phyloP scores from a whole-genome alignment of 2,888 invertebrate species.

The Diaperis boleti region DNA sequence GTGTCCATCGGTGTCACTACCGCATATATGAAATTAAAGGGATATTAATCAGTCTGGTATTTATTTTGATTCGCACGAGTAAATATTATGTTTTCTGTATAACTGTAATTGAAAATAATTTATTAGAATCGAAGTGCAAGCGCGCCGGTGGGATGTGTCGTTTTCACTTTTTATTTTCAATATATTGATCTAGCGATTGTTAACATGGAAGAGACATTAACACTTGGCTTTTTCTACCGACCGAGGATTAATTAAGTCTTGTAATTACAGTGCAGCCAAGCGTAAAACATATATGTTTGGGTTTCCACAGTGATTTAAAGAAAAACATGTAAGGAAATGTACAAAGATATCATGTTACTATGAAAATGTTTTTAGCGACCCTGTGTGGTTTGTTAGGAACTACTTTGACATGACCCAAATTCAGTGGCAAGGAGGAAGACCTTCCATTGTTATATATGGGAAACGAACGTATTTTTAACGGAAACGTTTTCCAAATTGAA shows the following conservation, averaged over 20 bases:
- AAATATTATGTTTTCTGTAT: slow-evolving; percentile 1
- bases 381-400: too few relatives aligned
- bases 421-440: too few relatives aligned
- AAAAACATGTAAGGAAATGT: too few relatives aligned
- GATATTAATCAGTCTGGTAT: slow-evolving; percentile 18
- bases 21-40: slow-evolving; percentile 14
- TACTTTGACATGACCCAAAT: too few relatives aligned
- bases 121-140: not conserved
- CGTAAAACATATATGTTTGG: too few relatives aligned
- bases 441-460: too few relatives aligned
- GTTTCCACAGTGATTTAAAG: too few relatives aligned
- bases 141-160: not conserved
- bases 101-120: slow-evolving; percentile 3
- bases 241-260: not conserved
- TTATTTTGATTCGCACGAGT: slow-evolving; percentile 1
- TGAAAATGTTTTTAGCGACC: too few relatives aligned
- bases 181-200: not conserved
- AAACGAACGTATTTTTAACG: too few relatives aligned
- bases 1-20: slow-evolving; percentile 25
- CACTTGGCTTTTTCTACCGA: not conserved
- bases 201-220: not conserved
- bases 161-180: not conserved
- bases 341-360: too few relatives aligned
- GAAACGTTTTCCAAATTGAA: too few relatives aligned
- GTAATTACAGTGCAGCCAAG: too few relatives aligned